phyloP scores from a whole-genome alignment of 30 jellyfish, hydroid and myxozoan species.

The Aurelia sp. region DNA sequence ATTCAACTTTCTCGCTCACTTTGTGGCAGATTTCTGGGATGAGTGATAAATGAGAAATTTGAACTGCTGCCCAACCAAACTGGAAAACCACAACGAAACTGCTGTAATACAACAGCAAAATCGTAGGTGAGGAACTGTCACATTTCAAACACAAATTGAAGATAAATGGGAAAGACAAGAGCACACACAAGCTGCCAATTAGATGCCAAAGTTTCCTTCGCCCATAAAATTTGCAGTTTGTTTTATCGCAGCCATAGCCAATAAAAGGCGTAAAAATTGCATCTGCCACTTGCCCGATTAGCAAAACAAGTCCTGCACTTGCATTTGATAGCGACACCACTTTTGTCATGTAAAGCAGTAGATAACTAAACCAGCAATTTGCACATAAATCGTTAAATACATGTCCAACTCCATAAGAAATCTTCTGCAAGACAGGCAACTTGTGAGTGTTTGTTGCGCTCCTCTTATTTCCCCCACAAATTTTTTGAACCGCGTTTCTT shows the following conservation, averaged over 20 bases:
- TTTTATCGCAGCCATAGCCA: constrained; percentile 92
- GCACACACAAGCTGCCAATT: constrained; percentile 86
- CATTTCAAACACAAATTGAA: constrained; percentile 85
- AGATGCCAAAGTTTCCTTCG: constrained; percentile 92
- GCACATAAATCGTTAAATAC: constrained; percentile 93
- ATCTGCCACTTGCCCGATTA: constrained; percentile 98
- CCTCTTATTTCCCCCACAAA: constrained; percentile 23
- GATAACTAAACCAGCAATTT: constrained; percentile 93
- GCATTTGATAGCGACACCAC: constrained; percentile 88
- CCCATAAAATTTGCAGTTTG: constrained; percentile 70
- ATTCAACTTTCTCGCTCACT: constrained; percentile 84
- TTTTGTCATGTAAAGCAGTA: constrained; percentile 84
- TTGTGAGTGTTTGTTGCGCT: neutral
- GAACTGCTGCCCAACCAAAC: constrained; percentile 97
- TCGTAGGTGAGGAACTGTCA: constrained; percentile 46
- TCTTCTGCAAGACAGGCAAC: constrained; percentile 64
- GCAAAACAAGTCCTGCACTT: constrained; percentile 83
- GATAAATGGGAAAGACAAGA: constrained; percentile 84
- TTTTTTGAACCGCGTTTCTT: constrained; percentile 29
- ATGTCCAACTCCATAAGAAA: constrained; percentile 95
- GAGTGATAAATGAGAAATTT: constrained; percentile 88
- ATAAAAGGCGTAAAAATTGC: constrained; percentile 87
- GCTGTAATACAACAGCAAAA: constrained; percentile 68
- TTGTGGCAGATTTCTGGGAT: constrained; percentile 87
- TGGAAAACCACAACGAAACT: constrained; percentile 95